Conservation (phyloP, 2,888 invertebrate genomes). For the Drosophila falleni region DNA sequence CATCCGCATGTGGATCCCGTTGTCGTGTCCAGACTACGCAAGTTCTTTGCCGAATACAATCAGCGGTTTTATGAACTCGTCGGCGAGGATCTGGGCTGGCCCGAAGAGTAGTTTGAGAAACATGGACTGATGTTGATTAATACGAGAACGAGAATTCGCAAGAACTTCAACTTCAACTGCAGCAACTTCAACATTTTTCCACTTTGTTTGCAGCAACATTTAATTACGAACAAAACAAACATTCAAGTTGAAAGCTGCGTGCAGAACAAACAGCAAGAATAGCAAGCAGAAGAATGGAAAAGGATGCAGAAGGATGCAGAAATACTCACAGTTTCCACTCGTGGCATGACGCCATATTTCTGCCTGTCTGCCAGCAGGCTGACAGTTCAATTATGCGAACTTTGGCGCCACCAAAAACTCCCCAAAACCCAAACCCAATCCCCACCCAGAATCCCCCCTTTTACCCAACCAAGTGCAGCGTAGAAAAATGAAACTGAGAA, state of each 20-base stretch:
- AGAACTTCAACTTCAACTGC: background rate
- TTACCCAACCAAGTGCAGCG: constrained; percentile 17
- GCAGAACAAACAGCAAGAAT: background rate
- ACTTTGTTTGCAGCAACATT: constrained; percentile 49
- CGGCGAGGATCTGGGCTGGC: constrained; percentile 97
- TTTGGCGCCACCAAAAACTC: constrained; percentile 39
- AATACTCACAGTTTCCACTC: constrained; percentile 16
- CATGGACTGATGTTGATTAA: constrained; percentile 64
- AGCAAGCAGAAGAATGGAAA: background rate
- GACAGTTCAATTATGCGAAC: constrained; percentile 78
- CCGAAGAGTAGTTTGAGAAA: constrained; percentile 89
- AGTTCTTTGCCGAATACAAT: constrained; percentile 96
- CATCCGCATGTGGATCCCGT: constrained; percentile 94
- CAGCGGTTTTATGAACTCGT: constrained; percentile 96
- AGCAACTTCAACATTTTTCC: constrained; percentile 40
- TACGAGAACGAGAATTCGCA: background rate
- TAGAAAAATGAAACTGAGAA: constrained; percentile 7
- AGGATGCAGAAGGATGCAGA: background rate
- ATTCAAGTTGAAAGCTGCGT: constrained; percentile 37
- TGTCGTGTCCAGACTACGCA: constrained; percentile 91
- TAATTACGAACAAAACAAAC: constrained; percentile 48
- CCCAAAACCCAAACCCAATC: constrained; percentile 17
- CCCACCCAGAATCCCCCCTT: background rate
- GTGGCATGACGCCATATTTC: constrained; percentile 45
- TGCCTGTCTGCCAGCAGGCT: constrained; percentile 56